Base-by-base conservation (phyloP, 2,797 vertebrate species). In the Anolis apletophallus region DNA sequence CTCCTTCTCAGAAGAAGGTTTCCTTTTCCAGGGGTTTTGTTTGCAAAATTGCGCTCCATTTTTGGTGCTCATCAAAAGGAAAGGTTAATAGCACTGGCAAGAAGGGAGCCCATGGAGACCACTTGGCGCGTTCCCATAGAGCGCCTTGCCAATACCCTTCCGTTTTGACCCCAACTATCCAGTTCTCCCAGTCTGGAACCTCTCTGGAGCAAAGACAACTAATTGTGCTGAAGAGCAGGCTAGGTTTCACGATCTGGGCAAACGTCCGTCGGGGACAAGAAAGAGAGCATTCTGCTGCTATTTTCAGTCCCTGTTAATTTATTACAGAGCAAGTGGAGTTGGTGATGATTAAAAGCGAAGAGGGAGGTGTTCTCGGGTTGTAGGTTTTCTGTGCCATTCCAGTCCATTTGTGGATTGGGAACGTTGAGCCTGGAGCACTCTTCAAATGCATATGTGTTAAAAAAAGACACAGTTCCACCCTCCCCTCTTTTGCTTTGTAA, bases 241-340 rank as follows among this genome's bases (percentile, higher is more conserved):
- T 55, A 64, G 89, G 82, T 76, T 79, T 84, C 57, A 59, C 64
- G 78, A 85, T 79, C 85, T 86, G 85, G 85, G 88, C 85, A 87
- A 85, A 69, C 57, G 26, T 87, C 87, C 82, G 10, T 55, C 34
- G 32, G 82, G 88, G 86, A 87, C 69, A 19, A 64, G 12, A 67
- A 85, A 61, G 73, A 88, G 87, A 88, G 82, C 54, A 64, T 19
- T 55, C 64, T n/a, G 74, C 82, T 88, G 57, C 90, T 91, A 64
- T 85, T 85, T 88, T 80, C 79, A 72, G 90, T 40, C 81, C 40
- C 79, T 87, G 23, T 87, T 91, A 85, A 87, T 88, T 85, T 88
- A 86, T 83, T 85, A 82, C 52, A 23, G 80, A 67, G 84, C 81
- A 85, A 85, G 79, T 87, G 83, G 90, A 88, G 72, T 84, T 86